Evolutionary conservation across 2,888 invertebrate genomes (phyloP), one percentile per base, ranked within the genome.

Genomic region (Scelioninae gen. 1): DNA sequence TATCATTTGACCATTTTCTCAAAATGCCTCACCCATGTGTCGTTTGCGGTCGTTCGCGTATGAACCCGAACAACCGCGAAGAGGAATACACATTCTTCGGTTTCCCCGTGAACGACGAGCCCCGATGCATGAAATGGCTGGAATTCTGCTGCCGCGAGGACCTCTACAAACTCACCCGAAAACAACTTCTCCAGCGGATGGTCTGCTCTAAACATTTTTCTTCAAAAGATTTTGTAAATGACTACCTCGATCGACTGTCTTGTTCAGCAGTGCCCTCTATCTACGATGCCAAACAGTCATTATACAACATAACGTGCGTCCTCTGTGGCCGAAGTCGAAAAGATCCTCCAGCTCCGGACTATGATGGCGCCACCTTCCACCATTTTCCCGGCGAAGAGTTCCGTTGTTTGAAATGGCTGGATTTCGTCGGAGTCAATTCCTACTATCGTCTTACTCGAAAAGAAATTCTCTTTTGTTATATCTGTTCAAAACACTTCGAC

Each of bases 361-460:
- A 90, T 60, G 91, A 92, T 76, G 92, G 90, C 5, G 88, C 88
- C 16, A 92, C 92, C 0, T 92, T 92, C 78, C 92, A 92, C 72
- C 92, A 92, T 79, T 92, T 92, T 82, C 92, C 92, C 11, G 92
- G 92, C 0, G 92, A 92, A 76, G 92, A 92, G 80, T 92, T 92
- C 66, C 88, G 92, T 3, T 92, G 92, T 45, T 82, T 92, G 0
- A 89, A 92, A 53, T 92, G 92, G 92, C 77, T 92, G 2, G 92
- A 92, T 76, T 92, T 92, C 75, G 92, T 92, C 8, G 92, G 92
- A 0, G 89, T 92, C 0, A 90, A 91, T 71, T 92, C 92, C 0
- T 92, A 92, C 80, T 92, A 91, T 16, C 88, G 92, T 56, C 79
- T 92, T 1, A 92, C 92, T 0, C 86, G 92, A 49, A 92, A 92